These are phyloP conservation scores for Desmodus rotundus DNA, from an alignment of 2,113 vertebrate genomes.

Conservation along the genomic window DNA sequence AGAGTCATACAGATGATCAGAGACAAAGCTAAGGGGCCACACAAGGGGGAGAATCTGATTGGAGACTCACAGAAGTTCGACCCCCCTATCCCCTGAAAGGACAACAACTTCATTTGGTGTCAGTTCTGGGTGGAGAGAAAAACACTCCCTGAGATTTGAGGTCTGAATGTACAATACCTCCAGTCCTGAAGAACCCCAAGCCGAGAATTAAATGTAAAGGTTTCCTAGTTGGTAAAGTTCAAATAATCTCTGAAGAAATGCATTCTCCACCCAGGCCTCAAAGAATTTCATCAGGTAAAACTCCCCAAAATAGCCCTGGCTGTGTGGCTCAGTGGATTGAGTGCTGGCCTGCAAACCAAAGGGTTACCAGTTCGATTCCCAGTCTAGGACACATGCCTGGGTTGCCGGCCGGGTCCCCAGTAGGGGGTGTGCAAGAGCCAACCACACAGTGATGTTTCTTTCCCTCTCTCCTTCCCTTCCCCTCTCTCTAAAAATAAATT, in stretches of 20 bases:
- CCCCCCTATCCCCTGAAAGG: not conserved
- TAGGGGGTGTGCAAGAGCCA: no score
- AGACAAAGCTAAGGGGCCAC: not conserved
- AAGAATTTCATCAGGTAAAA: not conserved
- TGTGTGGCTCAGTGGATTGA: no score
- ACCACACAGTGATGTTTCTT: no score
- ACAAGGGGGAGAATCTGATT: not conserved
- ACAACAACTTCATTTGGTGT: not conserved
- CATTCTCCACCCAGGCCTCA: not conserved
- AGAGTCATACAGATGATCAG: not conserved
- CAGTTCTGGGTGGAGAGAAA: not conserved
- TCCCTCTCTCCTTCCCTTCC: no score
- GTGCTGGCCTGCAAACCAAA: no score
- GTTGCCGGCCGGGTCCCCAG: no score
- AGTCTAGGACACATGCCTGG: no score
- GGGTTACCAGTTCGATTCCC: no score
- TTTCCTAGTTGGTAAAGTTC: not conserved
- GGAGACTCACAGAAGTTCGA: not conserved
- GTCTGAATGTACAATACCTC: not conserved
- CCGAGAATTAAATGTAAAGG: not conserved
- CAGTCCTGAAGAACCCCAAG: not conserved
- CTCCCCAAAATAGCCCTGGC: not conserved
- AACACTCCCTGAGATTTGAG: not conserved
- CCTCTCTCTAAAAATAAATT: no score
- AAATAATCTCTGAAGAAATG: slow-evolving; percentile 7